phyloP scores from a whole-genome alignment of 2,888 invertebrate species.

The Pyralis farinalis region DNA sequence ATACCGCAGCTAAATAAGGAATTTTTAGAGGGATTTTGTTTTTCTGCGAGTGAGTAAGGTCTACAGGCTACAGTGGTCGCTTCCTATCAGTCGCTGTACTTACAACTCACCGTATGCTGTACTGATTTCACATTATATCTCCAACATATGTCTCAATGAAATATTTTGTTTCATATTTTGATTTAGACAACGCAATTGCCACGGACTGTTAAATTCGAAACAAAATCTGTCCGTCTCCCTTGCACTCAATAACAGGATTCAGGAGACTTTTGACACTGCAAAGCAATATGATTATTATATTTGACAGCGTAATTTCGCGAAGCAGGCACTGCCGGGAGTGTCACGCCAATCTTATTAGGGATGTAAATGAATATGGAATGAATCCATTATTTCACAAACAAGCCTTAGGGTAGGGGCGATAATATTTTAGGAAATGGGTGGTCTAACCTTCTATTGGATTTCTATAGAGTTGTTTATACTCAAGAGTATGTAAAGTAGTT shows the following conservation, averaged over 20 bases:
- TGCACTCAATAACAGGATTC: constrained; percentile 32
- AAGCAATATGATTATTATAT: constrained; percentile 57
- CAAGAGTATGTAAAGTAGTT: too few relatives aligned
- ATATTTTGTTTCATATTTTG: too few relatives aligned
- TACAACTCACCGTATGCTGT: too few relatives aligned
- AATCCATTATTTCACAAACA: constrained; percentile 79
- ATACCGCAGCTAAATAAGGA: too few relatives aligned
- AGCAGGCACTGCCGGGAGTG: constrained; percentile 40
- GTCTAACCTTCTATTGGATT: constrained; percentile 28
- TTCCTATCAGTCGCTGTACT: too few relatives aligned
- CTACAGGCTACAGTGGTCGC: too few relatives aligned
- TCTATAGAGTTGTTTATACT: constrained; percentile 37
- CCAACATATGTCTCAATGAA: too few relatives aligned
- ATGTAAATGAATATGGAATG: constrained; percentile 80
- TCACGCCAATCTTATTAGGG: constrained; percentile 71
- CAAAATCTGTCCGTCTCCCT: constrained; percentile 14
- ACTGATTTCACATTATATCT: too few relatives aligned
- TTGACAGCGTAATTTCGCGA: constrained; percentile 70
- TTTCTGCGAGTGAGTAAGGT: too few relatives aligned
- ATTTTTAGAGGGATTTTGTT: too few relatives aligned
- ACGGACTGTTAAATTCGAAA: constrained; percentile 15
- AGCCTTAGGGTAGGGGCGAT: constrained; percentile 53
- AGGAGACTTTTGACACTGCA: constrained; percentile 31
- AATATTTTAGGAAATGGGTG: constrained; percentile 54
- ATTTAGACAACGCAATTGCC: too few relatives aligned